Percentiles rank a stretch among this genome's conserved stretches.
Conservation (phyloP, 2,113 vertebrate species). For the Ancistrus triradiatus region DNA sequence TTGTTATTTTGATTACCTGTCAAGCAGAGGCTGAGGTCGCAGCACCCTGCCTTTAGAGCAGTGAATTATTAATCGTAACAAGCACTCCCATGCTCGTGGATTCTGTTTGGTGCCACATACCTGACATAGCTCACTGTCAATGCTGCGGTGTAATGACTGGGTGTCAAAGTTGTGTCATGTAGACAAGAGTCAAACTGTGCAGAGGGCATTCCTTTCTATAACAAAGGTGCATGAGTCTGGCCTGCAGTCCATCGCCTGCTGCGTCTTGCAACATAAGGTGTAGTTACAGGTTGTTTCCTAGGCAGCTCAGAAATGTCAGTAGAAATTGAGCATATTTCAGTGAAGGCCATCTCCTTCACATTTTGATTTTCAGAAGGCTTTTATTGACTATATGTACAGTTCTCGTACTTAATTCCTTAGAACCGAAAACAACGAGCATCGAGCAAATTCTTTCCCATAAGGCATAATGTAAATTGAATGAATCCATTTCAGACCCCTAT, state of each 20-base stretch:
- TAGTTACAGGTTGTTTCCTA: no score
- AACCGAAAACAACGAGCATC: no score
- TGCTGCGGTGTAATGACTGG: constrained; percentile 3
- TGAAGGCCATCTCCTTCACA: background rate
- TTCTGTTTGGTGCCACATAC: constrained; percentile 1
- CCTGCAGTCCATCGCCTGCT: background rate
- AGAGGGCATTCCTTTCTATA: background rate
- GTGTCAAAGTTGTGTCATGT: constrained; percentile 14
- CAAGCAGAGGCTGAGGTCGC: constrained; percentile 5
- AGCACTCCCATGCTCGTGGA: background rate
- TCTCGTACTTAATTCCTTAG: no score
- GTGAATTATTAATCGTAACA: constrained; percentile 31
- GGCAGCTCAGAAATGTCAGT: background rate
- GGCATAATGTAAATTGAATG: no score
- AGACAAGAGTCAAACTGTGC: constrained; percentile 8
- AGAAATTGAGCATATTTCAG: background rate
- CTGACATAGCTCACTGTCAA: constrained; percentile 1
- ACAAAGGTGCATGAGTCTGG: background rate
- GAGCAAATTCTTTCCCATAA: no score
- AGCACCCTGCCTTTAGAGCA: background rate
- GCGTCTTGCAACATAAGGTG: no score
- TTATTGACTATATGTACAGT: no score
- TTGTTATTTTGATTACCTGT: background rate
- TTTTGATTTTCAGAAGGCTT: no score
- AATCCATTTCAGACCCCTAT: no score